These are phyloP conservation scores for Tarsius wallacei DNA, from an alignment of 2,797 vertebrate species.

Conservation along the genomic window DNA sequence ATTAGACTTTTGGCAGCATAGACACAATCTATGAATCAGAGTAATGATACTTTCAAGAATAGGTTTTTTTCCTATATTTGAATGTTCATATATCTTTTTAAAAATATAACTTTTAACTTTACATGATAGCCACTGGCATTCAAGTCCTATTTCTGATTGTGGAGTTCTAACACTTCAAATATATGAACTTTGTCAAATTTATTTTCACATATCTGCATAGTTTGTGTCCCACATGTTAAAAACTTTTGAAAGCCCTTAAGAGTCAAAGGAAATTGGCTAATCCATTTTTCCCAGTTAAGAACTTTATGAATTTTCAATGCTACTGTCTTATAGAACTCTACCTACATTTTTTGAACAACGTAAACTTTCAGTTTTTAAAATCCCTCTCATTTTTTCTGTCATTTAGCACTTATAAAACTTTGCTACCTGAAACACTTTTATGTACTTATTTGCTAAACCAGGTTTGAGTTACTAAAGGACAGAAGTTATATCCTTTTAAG, in stretches of 20 bases:
- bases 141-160: not conserved
- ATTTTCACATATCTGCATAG: not conserved
- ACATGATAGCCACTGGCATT: not conserved
- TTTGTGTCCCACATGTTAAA: not conserved
- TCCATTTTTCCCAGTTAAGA: not conserved
- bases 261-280: not conserved
- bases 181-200: not conserved
- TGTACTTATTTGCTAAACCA: not conserved
- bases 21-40: not conserved
- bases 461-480: not conserved
- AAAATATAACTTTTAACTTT: not conserved
- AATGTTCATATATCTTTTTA: not conserved
- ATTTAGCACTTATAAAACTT: not conserved
- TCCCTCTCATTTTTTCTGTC: not conserved
- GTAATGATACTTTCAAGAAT: not conserved
- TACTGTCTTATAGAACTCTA: not conserved
- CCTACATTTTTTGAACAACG: not conserved
- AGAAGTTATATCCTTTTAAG: not conserved
- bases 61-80: not conserved
- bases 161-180: not conserved
- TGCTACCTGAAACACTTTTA: not conserved
- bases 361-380: not conserved
- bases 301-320: not conserved
- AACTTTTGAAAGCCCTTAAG: not conserved
- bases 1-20: not conserved